These are phyloP conservation scores for Dendrolimus houi DNA, from an alignment of 2,888 invertebrate genomes.

Conservation along the genomic window DNA sequence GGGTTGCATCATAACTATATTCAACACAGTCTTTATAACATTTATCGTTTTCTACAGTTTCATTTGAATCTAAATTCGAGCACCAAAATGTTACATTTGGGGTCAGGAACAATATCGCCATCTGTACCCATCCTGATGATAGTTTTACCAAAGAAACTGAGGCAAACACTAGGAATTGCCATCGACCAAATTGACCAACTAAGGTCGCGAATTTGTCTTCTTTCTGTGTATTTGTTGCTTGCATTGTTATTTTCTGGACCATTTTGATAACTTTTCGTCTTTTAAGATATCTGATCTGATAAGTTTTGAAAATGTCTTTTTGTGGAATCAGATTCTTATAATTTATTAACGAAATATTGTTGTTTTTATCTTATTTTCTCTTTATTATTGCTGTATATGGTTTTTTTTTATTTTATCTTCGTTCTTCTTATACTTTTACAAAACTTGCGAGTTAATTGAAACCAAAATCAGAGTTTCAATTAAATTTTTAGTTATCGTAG, in stretches of 20 bases:
- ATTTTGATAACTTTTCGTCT: conserved; percentile 21
- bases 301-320: no score
- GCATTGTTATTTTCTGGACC: conserved; percentile 31
- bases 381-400: no score
- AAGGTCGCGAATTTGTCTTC: conserved; percentile 51
- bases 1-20: conserved; percentile 77
- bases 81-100: conserved; percentile 77
- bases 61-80: conserved; percentile 39
- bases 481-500: no score
- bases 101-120: conserved; percentile 84
- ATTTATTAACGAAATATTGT: no score
- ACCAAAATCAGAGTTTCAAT: no score
- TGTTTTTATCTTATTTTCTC: no score
- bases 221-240: conserved; percentile 22
- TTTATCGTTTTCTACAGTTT: conserved; percentile 31
- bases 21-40: conserved; percentile 73
- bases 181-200: conserved; percentile 76
- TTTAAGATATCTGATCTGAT: no score
- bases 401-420: no score
- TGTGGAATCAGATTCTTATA: no score
- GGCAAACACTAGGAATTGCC: conserved; percentile 81
- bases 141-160: conserved; percentile 82
- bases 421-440: no score
- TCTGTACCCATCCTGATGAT: conserved; percentile 86
- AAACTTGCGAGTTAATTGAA: no score